A percentile compares a stretch with the other conserved stretches of the same genome.
phyloP scores from a whole-genome alignment of 1,140 invertebrate species.

The Ctenoplectra terminalis region DNA sequence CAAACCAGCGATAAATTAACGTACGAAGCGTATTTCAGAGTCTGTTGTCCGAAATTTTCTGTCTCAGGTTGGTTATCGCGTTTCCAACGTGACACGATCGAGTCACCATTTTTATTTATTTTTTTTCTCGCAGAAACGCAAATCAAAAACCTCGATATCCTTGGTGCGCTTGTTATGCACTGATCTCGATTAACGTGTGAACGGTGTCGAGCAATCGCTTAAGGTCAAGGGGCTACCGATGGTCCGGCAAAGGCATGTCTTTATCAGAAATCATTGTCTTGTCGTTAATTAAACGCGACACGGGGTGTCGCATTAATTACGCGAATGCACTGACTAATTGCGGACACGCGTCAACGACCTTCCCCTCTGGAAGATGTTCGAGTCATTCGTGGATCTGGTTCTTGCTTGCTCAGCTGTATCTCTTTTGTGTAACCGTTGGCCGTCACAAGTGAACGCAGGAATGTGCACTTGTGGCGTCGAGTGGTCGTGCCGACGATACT shows the following conservation, averaged over 20 bases:
- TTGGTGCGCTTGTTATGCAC: too few relatives aligned
- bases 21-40: not conserved
- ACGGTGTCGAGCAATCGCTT: conserved; percentile 8
- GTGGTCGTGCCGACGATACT: conserved; percentile 6
- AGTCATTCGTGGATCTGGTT: conserved; percentile 25
- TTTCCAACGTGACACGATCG: not conserved
- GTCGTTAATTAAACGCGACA: conserved; percentile 30
- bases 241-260: conserved; percentile 43
- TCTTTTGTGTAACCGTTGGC: conserved; percentile 40
- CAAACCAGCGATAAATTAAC: not conserved
- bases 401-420: conserved; percentile 24
- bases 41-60: too few relatives aligned
- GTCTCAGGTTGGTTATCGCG: too few relatives aligned
- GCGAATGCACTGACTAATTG: conserved; percentile 59
- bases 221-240: not conserved
- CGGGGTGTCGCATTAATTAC: conserved; percentile 52
- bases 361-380: conserved; percentile 40
- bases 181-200: not conserved
- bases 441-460: conserved; percentile 45
- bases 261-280: conserved; percentile 53
- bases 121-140: not conserved
- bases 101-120: not conserved
- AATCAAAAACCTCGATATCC: not conserved
- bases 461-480: conserved; percentile 33
- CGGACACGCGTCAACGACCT: conserved; percentile 56